A percentile compares a stretch with the other conserved stretches of the same genome.
Conservation (phyloP, 2,797 vertebrate species). For the Centropyge bicolor region DNA sequence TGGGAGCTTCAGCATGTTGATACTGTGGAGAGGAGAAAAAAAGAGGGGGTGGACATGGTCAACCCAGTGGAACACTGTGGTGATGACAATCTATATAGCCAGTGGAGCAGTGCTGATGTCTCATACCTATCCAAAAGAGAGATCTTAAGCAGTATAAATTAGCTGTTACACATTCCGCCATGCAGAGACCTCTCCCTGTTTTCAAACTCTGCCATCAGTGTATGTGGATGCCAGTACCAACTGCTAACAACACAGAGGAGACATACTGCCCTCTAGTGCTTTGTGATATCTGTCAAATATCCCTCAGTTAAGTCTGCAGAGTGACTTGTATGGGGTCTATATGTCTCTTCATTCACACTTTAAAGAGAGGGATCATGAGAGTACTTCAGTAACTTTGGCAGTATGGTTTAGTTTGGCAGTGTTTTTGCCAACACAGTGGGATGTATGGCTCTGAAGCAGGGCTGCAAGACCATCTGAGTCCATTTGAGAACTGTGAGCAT, state of each 20-base stretch:
- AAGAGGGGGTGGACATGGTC: not conserved
- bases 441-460: not conserved
- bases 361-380: not conserved
- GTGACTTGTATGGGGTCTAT: not conserved
- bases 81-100: constrained; percentile 13
- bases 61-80: not conserved
- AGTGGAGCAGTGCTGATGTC: not conserved
- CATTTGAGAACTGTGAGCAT: not conserved
- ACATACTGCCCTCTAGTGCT: constrained; percentile 81
- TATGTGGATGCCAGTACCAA: not conserved
- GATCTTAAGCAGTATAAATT: constrained; percentile 22
- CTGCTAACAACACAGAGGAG: constrained; percentile 23
- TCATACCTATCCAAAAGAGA: not conserved
- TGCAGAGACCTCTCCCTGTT: constrained; percentile 19
- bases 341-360: not conserved
- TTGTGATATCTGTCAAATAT: not conserved
- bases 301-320: not conserved
- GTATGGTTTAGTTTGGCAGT: not conserved
- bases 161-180: constrained; percentile 34
- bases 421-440: not conserved
- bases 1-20: constrained; percentile 99
- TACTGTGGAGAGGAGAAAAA: constrained; percentile 82
- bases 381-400: not conserved
- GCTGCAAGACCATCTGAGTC: not conserved
- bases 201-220: constrained; percentile 8